Evolutionary conservation across 2,888 invertebrate genomes (phyloP).

Genomic region (Andrena bucephala): DNA sequence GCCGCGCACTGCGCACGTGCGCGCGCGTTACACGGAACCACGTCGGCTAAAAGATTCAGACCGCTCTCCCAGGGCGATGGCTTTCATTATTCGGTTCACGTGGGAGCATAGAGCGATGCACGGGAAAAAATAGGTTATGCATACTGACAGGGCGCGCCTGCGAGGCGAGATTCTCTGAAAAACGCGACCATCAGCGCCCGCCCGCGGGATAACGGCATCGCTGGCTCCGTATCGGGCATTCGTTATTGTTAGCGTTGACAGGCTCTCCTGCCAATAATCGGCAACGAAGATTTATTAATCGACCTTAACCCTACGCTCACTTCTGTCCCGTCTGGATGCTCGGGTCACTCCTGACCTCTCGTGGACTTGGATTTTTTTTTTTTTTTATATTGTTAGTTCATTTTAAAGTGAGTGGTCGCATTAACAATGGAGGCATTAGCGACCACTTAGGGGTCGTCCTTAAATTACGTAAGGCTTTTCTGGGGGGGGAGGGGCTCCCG

Average conservation of each 20-base stretch:
- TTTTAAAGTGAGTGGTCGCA: too few species aligned
- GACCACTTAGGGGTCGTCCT: too few species aligned
- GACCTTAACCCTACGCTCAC: not conserved
- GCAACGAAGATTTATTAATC: constrained; percentile 35
- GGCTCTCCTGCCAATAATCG: not conserved
- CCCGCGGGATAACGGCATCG: constrained; percentile 15
- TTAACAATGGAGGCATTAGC: too few species aligned
- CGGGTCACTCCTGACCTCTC: too few species aligned
- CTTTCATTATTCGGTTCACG: constrained; percentile 51
- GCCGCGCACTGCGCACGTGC: constrained; percentile 6
- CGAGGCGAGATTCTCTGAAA: constrained; percentile 20
- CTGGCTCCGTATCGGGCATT: constrained; percentile 26
- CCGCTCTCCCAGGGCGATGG: constrained; percentile 21
- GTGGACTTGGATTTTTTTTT: too few species aligned
- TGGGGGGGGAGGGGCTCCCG: too few species aligned
- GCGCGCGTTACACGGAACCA: constrained; percentile 27
- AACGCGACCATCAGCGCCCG: constrained; percentile 10
- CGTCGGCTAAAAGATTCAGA: constrained; percentile 28
- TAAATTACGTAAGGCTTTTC: too few species aligned
- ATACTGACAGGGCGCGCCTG: constrained; percentile 25
- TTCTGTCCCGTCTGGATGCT: too few species aligned
- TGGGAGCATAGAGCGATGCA: constrained; percentile 26
- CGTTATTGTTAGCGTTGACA: constrained; percentile 47
- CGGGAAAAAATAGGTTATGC: constrained; percentile 42
- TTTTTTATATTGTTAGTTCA: too few species aligned